Conservation (phyloP, 2,888 invertebrate genomes). For the Drosophila mercatorum region DNA sequence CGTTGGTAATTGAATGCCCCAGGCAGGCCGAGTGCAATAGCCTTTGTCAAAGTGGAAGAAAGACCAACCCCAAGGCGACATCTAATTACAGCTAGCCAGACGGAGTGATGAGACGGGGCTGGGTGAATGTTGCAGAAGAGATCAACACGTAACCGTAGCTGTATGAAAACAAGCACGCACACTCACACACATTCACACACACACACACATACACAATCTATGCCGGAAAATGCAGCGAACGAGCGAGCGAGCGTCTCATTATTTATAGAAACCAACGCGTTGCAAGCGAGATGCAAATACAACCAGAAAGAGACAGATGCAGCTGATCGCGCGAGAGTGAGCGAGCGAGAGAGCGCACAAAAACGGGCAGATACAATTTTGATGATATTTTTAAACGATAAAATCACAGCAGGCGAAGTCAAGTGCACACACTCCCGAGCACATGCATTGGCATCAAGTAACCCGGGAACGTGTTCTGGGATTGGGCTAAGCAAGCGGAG, state of each 20-base stretch:
- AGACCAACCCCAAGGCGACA: conserved; percentile 70
- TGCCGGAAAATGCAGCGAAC: conserved; percentile 50
- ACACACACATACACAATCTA: conserved; percentile 12
- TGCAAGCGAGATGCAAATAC: conserved; percentile 37
- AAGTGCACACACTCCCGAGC: conserved; percentile 62
- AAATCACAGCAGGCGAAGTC: conserved; percentile 73
- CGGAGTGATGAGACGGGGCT: not conserved
- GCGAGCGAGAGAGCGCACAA: conserved; percentile 20
- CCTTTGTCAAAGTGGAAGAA: conserved; percentile 60
- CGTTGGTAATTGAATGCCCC: conserved; percentile 71
- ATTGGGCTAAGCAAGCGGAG: conserved; percentile 20
- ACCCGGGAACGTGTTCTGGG: conserved; percentile 37
- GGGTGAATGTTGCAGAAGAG: conserved; percentile 10
- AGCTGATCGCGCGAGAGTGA: conserved; percentile 4
- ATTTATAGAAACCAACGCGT: conserved; percentile 73
- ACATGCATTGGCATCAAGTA: conserved; percentile 73
- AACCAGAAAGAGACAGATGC: conserved; percentile 21
- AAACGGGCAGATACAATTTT: conserved; percentile 51
- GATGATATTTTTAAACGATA: conserved; percentile 75
- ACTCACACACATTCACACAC: conserved; percentile 9
- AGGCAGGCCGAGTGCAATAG: conserved; percentile 62
- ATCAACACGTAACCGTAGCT: conserved; percentile 66
- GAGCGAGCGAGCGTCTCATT: conserved; percentile 27
- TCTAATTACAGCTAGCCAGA: conserved; percentile 50
- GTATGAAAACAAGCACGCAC: conserved; percentile 37